Evolutionary conservation across 2,797 vertebrate genomes (phyloP).

Genomic region (Macropus fuliginosus): DNA sequence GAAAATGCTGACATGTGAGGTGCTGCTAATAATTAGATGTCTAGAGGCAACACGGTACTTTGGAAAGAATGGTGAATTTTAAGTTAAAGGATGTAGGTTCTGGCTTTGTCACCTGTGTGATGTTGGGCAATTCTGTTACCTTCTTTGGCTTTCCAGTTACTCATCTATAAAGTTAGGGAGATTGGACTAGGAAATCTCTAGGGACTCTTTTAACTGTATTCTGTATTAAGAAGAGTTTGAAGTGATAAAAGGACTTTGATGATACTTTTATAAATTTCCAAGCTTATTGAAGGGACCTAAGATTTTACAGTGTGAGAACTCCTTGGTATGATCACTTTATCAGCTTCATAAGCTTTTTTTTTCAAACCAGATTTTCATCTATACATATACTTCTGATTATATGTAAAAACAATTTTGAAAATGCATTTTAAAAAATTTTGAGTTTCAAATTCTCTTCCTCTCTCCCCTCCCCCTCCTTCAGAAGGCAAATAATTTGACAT

Average conservation of each 20-base stretch:
- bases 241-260: background rate
- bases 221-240: background rate
- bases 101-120: background rate
- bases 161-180: background rate
- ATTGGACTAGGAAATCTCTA: background rate
- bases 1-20: background rate
- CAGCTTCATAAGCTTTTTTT: background rate
- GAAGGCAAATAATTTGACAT: background rate
- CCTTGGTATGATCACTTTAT: background rate
- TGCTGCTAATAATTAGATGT: background rate
- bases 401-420: background rate
- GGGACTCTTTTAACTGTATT: background rate
- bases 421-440: background rate
- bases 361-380: background rate
- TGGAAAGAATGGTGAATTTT: background rate
- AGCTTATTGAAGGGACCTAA: background rate
- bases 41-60: background rate
- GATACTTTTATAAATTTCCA: accelerated
- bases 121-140: background rate
- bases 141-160: background rate
- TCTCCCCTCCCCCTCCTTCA: background rate
- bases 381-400: background rate
- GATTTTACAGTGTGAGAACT: background rate
- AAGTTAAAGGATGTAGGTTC: background rate
- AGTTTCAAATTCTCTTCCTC: background rate